Percentiles rank a stretch among this genome's conserved stretches.
These are phyloP conservation scores for Tetrax tetrax DNA, from an alignment of 2,113 vertebrate species.

Conservation along the genomic window DNA sequence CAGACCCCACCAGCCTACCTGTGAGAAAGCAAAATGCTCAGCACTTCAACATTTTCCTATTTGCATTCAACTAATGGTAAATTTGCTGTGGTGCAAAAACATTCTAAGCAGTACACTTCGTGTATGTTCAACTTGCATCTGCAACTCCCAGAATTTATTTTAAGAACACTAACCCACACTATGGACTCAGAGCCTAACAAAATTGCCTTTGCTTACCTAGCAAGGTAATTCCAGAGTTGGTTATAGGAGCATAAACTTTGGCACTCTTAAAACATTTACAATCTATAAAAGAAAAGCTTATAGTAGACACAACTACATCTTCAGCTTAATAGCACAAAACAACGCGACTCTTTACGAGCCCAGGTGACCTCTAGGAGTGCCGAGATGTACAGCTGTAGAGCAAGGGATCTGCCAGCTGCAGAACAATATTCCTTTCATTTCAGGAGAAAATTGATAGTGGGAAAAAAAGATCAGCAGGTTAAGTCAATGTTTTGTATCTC, in stretches of 20 bases:
- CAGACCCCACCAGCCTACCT: neutral
- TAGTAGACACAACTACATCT: neutral
- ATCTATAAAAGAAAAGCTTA: neutral
- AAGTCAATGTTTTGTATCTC: neutral
- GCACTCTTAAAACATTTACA: neutral
- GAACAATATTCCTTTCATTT: neutral
- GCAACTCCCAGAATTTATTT: neutral
- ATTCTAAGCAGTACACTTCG: neutral
- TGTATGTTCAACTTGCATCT: neutral
- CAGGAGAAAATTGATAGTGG: neutral
- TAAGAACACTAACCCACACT: neutral
- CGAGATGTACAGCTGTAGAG: neutral
- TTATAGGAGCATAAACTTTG: neutral
- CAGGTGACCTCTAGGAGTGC: constrained; percentile 21
- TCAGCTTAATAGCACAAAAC: neutral
- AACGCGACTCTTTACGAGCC: neutral
- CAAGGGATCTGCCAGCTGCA: neutral
- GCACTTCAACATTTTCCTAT: neutral
- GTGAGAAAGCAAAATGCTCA: neutral
- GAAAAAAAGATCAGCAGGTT: neutral
- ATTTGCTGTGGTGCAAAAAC: neutral
- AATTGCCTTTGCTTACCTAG: neutral
- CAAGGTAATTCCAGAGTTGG: neutral
- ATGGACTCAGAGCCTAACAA: neutral
- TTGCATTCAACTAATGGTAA: neutral